Conservation (phyloP, 1,140 invertebrate genomes). For the Cataglyphis hispanica region DNA sequence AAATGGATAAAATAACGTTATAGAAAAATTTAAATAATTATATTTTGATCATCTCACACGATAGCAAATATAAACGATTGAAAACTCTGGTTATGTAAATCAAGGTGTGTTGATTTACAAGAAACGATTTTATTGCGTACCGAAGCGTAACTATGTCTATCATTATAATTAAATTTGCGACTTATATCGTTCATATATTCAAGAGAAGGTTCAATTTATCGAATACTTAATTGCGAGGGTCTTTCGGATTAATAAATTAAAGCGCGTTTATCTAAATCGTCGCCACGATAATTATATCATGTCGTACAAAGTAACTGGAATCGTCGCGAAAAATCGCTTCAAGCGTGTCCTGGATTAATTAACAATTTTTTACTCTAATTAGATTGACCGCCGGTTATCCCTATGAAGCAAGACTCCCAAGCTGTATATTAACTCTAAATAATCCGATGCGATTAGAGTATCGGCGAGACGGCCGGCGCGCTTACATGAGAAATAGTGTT, state of each 20-base stretch:
- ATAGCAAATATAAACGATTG: neutral
- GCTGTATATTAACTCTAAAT: constrained; percentile 49
- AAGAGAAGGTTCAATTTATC: constrained; percentile 18
- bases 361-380: constrained; percentile 34
- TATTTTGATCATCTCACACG: constrained; percentile 19
- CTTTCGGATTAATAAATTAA: constrained; percentile 39
- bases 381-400: constrained; percentile 14
- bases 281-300: neutral
- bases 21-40: neutral
- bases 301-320: constrained; percentile 11
- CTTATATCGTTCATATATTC: neutral
- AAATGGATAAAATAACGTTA: neutral
- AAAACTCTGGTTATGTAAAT: constrained; percentile 31
- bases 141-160: constrained; percentile 28
- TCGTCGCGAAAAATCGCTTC: constrained; percentile 21
- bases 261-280: constrained; percentile 25
- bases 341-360: constrained; percentile 15
- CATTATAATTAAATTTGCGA: constrained; percentile 43
- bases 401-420: neutral
- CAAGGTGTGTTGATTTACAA: too few species aligned
- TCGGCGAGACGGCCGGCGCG: constrained; percentile 22
- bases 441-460: constrained; percentile 51
- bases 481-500: constrained; percentile 49
- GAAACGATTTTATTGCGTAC: constrained; percentile 9
- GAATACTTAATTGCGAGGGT: neutral